A percentile compares a stretch with the other conserved stretches of the same genome.
Evolutionary conservation across 2,888 invertebrate species (phyloP).

Genomic region (Pimpla rufipes): DNA sequence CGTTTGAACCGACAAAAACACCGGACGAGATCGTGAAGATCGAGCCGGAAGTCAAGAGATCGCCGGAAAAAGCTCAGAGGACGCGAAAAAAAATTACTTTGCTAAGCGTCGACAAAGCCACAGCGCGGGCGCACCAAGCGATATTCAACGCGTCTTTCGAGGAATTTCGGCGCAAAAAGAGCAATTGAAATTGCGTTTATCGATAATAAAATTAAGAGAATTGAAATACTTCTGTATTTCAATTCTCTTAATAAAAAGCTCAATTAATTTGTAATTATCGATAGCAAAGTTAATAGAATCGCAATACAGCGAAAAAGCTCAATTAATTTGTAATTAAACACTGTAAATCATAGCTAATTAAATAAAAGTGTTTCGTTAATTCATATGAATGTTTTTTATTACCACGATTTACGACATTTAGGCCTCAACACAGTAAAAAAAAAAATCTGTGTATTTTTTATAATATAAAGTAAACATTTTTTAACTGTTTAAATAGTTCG

Average conservation of each 20-base stretch:
- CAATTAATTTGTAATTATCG: no score
- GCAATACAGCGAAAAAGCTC: neutral
- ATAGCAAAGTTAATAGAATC: neutral
- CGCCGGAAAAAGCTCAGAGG: neutral
- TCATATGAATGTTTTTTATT: neutral
- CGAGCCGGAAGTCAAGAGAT: neutral
- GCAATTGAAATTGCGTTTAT: neutral
- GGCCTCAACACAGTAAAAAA: no score
- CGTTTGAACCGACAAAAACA: neutral
- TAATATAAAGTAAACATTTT: no score
- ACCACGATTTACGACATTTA: neutral
- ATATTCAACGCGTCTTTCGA: slow-evolving; percentile 11
- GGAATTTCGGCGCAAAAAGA: neutral
- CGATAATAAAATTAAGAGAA: neutral
- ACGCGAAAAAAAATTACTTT: neutral
- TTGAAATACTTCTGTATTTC: neutral
- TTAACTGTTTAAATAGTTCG: no score
- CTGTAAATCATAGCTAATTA: neutral
- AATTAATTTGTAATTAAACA: neutral
- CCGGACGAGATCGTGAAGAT: no score
- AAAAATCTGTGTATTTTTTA: neutral
- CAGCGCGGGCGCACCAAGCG: neutral
- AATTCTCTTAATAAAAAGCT: no score
- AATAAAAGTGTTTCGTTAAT: neutral
- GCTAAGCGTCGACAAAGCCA: neutral